Percentiles rank a stretch among this genome's conserved stretches.
phyloP scores from a whole-genome alignment of 2,797 vertebrate species.

The Rhyacichthys aspro region DNA sequence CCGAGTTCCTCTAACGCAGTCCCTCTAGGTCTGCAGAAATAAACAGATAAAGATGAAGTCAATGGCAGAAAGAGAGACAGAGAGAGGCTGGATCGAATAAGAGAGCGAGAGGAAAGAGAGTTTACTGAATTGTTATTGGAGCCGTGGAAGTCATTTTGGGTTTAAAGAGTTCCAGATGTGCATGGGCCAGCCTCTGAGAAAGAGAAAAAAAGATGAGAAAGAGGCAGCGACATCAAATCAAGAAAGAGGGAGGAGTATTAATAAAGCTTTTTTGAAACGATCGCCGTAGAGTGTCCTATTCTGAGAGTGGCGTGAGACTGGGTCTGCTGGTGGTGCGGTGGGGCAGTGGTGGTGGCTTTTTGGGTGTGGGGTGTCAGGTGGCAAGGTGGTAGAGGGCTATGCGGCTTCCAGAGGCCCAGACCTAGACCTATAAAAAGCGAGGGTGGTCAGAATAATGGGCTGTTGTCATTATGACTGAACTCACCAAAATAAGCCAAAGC shows the following conservation, averaged over 20 bases:
- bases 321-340: slow-evolving; percentile 13
- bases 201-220: slow-evolving; percentile 49
- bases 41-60: slow-evolving; percentile 72
- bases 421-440: slow-evolving; percentile 65
- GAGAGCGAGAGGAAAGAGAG: slow-evolving; percentile 38
- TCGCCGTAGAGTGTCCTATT: slow-evolving; percentile 24
- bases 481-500: slow-evolving; percentile 62
- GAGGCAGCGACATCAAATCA: slow-evolving; percentile 41
- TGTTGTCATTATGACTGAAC: slow-evolving; percentile 67
- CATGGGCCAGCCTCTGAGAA: slow-evolving; percentile 60
- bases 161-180: slow-evolving; percentile 87
- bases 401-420: slow-evolving; percentile 49
- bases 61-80: slow-evolving; percentile 38
- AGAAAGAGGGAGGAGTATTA: slow-evolving; percentile 44
- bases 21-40: slow-evolving; percentile 65
- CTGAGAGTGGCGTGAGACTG: slow-evolving; percentile 16
- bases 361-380: slow-evolving; percentile 73
- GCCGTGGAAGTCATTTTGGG: slow-evolving; percentile 79
- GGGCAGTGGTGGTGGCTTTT: slow-evolving; percentile 15
- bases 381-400: slow-evolving; percentile 63
- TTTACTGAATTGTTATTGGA: slow-evolving; percentile 81
- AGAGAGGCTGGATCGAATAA: slow-evolving; percentile 32
- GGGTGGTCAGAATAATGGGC: slow-evolving; percentile 73
- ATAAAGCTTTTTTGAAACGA: slow-evolving; percentile 45
- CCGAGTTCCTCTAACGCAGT: slow-evolving; percentile 67